Conservation (phyloP, 30 jellyfish, hydroid and myxozoan genomes). For the Cassiopea xamachana region DNA sequence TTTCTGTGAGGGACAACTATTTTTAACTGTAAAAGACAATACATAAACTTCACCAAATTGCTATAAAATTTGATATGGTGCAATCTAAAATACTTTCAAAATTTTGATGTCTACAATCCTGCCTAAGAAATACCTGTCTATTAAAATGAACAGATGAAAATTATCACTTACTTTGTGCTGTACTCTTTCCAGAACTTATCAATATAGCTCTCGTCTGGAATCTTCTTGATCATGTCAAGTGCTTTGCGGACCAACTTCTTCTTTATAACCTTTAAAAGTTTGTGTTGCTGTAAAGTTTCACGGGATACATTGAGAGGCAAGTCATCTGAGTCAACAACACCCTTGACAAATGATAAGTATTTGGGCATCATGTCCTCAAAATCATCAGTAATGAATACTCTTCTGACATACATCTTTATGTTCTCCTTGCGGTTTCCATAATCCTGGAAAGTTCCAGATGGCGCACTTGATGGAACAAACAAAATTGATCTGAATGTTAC, state of each 20-base stretch:
- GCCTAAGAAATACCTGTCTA: no score
- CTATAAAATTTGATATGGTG: no score
- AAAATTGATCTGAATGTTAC: conserved; percentile 96
- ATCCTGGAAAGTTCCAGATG: conserved; percentile 93
- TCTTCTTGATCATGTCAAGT: conserved; percentile 95
- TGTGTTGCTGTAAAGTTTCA: conserved; percentile 98
- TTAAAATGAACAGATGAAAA: no score
- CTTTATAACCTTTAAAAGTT: conserved; percentile 91
- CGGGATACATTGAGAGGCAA: conserved; percentile 99
- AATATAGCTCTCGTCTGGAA: conserved; percentile 89
- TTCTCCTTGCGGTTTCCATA: conserved; percentile 95
- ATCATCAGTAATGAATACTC: conserved; percentile 98
- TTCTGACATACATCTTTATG: conserved; percentile 93
- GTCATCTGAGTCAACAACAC: conserved; percentile 99
- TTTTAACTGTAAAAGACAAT: no score
- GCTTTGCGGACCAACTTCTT: conserved; percentile 97
- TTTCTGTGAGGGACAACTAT: no score
- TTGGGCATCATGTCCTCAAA: conserved; percentile 98
- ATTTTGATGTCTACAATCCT: no score
- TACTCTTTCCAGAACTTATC: conserved; percentile 99
- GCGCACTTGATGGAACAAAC: conserved; percentile 95
- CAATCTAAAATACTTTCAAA: no score
- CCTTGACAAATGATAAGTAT: conserved; percentile 88
- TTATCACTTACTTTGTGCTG: conserved; percentile 91
- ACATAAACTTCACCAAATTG: no score